A percentile compares a stretch with the other conserved stretches of the same genome.
phyloP scores from a whole-genome alignment of 2,113 vertebrate genomes.

The Mesocricetus auratus region DNA sequence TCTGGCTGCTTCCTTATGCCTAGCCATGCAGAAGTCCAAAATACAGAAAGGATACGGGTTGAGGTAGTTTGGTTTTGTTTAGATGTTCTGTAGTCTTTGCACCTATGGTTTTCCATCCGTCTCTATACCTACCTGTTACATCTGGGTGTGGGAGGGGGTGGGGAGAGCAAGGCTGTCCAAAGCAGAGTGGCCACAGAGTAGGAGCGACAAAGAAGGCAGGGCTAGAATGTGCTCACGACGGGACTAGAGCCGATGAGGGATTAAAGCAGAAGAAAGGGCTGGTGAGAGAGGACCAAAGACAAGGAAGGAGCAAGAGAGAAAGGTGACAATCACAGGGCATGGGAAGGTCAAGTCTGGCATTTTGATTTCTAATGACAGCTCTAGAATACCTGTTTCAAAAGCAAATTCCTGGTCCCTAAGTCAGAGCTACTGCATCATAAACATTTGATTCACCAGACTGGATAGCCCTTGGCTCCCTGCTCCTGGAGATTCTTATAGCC shows the following conservation, averaged over 20 bases:
- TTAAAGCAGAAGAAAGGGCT: not conserved
- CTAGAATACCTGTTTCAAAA: not conserved
- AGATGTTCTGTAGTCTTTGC: not conserved
- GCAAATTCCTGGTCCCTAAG: not conserved
- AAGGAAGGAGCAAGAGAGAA: not conserved
- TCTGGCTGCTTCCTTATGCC: not conserved
- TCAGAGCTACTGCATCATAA: not conserved
- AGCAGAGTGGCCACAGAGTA: not conserved
- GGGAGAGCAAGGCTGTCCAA: not conserved
- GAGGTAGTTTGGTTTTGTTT: not conserved
- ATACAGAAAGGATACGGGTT: not conserved
- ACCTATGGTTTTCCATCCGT: not conserved
- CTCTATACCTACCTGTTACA: not conserved
- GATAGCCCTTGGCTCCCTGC: not conserved
- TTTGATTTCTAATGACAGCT: not conserved
- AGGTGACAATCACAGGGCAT: not conserved
- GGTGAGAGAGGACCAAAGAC: not conserved
- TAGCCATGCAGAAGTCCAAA: not conserved
- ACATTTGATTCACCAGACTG: not conserved
- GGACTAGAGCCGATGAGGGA: not conserved
- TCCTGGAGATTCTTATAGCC: not conserved
- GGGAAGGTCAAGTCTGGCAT: not conserved
- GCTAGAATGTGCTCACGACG: not conserved
- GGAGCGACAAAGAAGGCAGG: not conserved
- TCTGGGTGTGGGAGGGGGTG: not conserved